Conservation (phyloP, 2,113 vertebrate genomes). For the Myrmophylax atrothorax region DNA sequence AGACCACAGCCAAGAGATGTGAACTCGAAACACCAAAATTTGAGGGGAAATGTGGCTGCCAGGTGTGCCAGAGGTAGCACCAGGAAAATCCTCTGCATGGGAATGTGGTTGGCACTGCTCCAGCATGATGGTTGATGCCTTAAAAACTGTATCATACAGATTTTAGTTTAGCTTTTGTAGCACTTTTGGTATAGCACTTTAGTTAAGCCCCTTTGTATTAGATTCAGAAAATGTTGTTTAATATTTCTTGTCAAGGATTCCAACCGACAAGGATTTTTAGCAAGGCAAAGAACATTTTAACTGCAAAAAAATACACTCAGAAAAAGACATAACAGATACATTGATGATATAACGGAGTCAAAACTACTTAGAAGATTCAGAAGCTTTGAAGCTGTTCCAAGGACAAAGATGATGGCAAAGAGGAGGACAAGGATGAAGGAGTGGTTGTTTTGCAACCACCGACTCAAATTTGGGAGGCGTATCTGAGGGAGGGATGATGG, state of each 20-base stretch:
- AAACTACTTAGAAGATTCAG: not conserved
- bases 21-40: not conserved
- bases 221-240: not conserved
- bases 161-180: not conserved
- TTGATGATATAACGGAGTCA: not conserved
- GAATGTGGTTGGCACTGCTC: accelerated
- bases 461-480: not conserved
- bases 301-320: not conserved
- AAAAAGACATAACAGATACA: not conserved
- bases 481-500: not conserved
- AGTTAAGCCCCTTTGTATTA: not conserved
- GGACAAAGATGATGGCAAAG: not conserved
- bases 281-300: not conserved
- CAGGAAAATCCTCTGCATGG: not conserved
- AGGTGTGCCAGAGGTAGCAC: accelerated
- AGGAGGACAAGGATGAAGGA: not conserved
- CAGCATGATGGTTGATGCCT: not conserved
- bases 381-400: not conserved
- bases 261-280: not conserved
- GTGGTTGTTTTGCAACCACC: not conserved
- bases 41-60: not conserved
- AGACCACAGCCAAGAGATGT: not conserved
- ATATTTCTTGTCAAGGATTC: not conserved
- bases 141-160: not conserved
- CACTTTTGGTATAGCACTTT: not conserved